A percentile compares a stretch with the other conserved stretches of the same genome.
Conservation (phyloP, 2,797 vertebrate genomes). For the Aeoliscus strigatus region DNA sequence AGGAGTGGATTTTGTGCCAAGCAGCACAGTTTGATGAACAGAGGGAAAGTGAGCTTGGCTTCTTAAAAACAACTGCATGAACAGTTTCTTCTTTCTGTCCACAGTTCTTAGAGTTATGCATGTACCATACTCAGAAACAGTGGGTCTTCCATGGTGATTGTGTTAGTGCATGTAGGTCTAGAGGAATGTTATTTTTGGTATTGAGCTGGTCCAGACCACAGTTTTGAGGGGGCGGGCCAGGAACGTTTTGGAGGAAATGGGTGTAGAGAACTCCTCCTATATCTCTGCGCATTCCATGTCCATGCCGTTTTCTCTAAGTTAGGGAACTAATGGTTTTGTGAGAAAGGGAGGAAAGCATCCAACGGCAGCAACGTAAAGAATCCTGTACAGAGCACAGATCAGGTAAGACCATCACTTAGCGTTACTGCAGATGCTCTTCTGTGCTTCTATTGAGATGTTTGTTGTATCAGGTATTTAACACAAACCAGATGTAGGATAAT, state of each 20-base stretch:
- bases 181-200: constrained; percentile 49
- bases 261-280: constrained; percentile 63
- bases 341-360: constrained; percentile 21
- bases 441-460: not conserved
- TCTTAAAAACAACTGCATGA: too few relatives aligned
- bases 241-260: constrained; percentile 67
- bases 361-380: constrained; percentile 4
- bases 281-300: constrained; percentile 64
- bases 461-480: not conserved
- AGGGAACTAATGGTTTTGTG: constrained; percentile 20
- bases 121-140: too few relatives aligned
- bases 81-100: too few relatives aligned
- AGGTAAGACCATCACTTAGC: too few relatives aligned
- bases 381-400: too few relatives aligned
- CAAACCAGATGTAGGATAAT: constrained; percentile 23
- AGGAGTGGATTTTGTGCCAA: constrained; percentile 9
- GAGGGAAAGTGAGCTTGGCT: not conserved
- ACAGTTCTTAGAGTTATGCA: too few relatives aligned
- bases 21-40: constrained; percentile 6
- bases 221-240: constrained; percentile 56
- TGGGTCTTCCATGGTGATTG: constrained; percentile 31
- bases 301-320: constrained; percentile 27
- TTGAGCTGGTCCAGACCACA: constrained; percentile 40
- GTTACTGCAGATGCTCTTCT: too few relatives aligned
- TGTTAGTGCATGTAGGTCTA: too few relatives aligned